Percentiles rank a stretch among this genome's conserved stretches.
These are phyloP conservation scores for Romanogobio albipinnatus DNA, from an alignment of 2,113 vertebrate species.

Conservation along the genomic window DNA sequence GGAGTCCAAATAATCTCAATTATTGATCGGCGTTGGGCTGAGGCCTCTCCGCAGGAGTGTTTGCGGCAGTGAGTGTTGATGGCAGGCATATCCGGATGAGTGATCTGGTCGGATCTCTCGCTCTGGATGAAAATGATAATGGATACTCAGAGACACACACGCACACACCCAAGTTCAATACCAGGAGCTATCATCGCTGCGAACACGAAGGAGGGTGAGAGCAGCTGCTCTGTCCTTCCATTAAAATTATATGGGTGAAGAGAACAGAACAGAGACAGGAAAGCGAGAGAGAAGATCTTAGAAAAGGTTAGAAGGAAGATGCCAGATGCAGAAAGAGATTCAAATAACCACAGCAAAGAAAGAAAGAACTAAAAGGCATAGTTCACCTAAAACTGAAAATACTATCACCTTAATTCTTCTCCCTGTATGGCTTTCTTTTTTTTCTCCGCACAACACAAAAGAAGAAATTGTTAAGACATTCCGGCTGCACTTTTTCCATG, in stretches of 20 bases:
- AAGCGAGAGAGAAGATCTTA: background rate
- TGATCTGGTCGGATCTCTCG: conserved; percentile 54
- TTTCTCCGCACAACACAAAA: background rate
- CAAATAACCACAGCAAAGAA: conserved; percentile 1
- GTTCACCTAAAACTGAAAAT: background rate
- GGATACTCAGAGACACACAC: conserved; percentile 38
- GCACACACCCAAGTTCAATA: conserved; percentile 19
- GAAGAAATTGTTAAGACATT: background rate
- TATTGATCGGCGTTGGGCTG: conserved; percentile 71
- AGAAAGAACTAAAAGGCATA: conserved; percentile 8
- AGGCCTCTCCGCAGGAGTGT: conserved; percentile 61
- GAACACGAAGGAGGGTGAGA: conserved; percentile 46
- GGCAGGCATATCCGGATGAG: conserved; percentile 65
- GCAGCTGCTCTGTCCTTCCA: conserved; percentile 59
- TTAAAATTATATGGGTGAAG: conserved; percentile 61
- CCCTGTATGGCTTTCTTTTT: background rate
- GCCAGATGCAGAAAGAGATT: conserved; percentile 32
- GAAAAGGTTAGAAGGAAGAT: background rate
- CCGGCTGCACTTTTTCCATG: background rate
- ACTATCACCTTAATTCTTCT: background rate
- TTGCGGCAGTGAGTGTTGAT: conserved; percentile 58
- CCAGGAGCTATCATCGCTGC: conserved; percentile 8
- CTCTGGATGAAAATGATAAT: conserved; percentile 60
- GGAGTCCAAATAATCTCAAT: conserved; percentile 69
- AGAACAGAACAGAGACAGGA: conserved; percentile 30